Percentiles rank a stretch among this genome's conserved stretches.
These are phyloP conservation scores for Cataglyphis cursor DNA, from an alignment of 2,888 invertebrate species.

Conservation along the genomic window DNA sequence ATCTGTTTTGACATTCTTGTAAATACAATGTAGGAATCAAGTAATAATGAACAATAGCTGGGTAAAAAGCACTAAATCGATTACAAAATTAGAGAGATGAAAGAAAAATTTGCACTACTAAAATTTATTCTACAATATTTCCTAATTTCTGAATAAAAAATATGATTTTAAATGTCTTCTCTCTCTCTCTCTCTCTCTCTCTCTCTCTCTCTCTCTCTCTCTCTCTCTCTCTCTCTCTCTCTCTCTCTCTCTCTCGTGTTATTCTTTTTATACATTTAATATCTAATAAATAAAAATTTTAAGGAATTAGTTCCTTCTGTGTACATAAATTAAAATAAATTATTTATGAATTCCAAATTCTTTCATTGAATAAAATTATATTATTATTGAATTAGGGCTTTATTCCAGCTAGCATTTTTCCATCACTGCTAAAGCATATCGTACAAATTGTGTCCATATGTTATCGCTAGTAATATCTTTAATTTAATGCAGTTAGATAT, in stretches of 20 bases:
- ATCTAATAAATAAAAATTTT: not conserved
- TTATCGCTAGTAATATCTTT: not conserved
- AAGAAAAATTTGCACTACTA: not conserved
- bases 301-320: not conserved
- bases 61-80: not conserved
- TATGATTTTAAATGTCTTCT: not conserved
- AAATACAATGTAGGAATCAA: constrained; percentile 33
- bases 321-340: constrained; percentile 15
- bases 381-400: not conserved
- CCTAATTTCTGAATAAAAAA: not conserved
- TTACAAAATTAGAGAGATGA: not conserved
- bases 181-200: too few relatives aligned
- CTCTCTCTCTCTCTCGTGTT: not conserved
- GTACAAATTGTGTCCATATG: constrained; percentile 22
- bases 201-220: too few relatives aligned
- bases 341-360: not conserved
- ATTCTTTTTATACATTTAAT: constrained; percentile 12
- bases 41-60: constrained; percentile 25
- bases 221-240: too few relatives aligned
- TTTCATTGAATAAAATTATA: not conserved
- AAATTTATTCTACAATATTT: not conserved
- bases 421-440: constrained; percentile 40
- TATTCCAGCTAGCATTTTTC: constrained; percentile 21
- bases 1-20: constrained; percentile 27
- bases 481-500: not conserved